phyloP scores from a whole-genome alignment of 2,888 invertebrate species.

The Apeira syringaria region DNA sequence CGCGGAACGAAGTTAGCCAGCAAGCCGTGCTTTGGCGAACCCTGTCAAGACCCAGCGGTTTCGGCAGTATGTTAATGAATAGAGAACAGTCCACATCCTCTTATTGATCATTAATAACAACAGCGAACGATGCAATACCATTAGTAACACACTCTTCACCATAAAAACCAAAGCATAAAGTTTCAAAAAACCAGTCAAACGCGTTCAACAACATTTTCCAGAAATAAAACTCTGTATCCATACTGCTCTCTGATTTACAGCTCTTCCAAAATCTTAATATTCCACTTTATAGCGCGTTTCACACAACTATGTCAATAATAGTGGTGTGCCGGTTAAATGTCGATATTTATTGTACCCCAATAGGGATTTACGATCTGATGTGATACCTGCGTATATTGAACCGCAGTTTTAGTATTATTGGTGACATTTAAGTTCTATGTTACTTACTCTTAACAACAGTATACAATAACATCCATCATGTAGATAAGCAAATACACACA shows the following conservation, averaged over 20 bases:
- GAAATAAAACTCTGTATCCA: slow-evolving; percentile 8
- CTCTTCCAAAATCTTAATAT: slow-evolving; percentile 29
- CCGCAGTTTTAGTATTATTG: slow-evolving; percentile 8
- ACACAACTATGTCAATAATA: slow-evolving; percentile 42
- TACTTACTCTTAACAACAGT: no score
- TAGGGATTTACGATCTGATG: slow-evolving; percentile 43
- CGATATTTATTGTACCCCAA: slow-evolving; percentile 43
- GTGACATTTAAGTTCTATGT: slow-evolving; percentile 1
- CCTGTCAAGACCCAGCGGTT: no score
- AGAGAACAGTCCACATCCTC: no score
- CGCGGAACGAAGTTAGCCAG: no score
- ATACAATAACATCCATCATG: no score
- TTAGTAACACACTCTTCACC: no score
- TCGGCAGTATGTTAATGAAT: no score
- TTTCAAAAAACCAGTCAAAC: slow-evolving; percentile 13
- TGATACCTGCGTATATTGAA: slow-evolving; percentile 42
- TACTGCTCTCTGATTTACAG: slow-evolving; percentile 23
- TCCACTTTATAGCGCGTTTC: slow-evolving; percentile 33
- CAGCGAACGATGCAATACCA: no score
- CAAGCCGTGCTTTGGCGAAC: no score
- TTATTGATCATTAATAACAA: no score
- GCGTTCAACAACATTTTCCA: slow-evolving; percentile 8
- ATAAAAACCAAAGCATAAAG: slow-evolving; percentile 8
- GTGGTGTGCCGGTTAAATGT: slow-evolving; percentile 37
- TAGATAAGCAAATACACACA: no score